Base-by-base conservation (phyloP, 23 tunicate species). In the Styela plicata region DNA sequence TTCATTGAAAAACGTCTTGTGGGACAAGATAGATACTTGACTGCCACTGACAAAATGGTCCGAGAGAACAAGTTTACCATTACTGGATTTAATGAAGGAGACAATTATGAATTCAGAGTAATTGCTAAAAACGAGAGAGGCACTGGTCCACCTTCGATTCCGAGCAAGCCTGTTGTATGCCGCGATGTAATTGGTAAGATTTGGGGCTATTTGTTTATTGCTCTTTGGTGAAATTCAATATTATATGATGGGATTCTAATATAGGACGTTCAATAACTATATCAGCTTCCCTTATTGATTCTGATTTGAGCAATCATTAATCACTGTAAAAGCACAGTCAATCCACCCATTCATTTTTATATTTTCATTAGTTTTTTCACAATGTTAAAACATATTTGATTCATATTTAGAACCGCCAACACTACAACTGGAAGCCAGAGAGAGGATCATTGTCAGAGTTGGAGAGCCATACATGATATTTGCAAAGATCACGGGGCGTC, bases 21-120 rank as follows among this genome's bases (percentile, higher is more conserved):
- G 31, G 98, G 98, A 26, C 98, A 94, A 82, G 98, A 94, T 36
- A 89, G 92, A 21, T 80, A 94, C 36, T 44, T 88, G 24, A 84
- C 86, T 20, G 98, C 94, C 2, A 84, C 98, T 22, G 98, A 88
- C 21, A 94, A 94, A 81, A 78, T 88, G 89, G 73, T 94, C 29
- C 86, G 89, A 44, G 98, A 94, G 74, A 87, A 82, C 5, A 84
- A 94, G 31, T 85, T 88, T 2, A 85, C 86, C 13, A 16, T 94
- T 28, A 84, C 83, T 62, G 98, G 94, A 3, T 94, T 94, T 69
- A 87, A 77, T 69, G 94, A 94, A 82, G 98, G 98, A 27, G 98
- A 94, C 70, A 94, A 94, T 63, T 94, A 84, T 74, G 98, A 94
- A 44, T 94, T 94, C 74, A 80, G 98, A 70, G 87, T 94, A 32